Base-by-base conservation (phyloP, 1,140 invertebrate species). In the Cydia amplana region DNA sequence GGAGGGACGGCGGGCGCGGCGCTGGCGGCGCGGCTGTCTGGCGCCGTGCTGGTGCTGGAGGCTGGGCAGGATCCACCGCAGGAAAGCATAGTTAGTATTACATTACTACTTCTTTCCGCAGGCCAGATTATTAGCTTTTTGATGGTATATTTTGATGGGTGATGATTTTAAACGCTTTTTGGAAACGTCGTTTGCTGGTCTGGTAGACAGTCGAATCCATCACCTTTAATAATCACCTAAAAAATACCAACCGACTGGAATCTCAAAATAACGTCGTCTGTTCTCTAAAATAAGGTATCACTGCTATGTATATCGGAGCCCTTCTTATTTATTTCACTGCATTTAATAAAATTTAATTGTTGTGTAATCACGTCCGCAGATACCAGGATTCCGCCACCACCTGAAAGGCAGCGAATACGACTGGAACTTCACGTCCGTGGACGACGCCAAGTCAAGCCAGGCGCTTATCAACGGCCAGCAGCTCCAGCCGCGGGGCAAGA, bases 1-100 rank as follows among this genome's bases (percentile, higher is more conserved):
- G 95, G 94, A 1, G 96, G 96, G 18, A 95, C 94, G 0, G 95
- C 95, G 2, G 96, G 96, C 23, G 91, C 93, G 2, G 78, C 82
- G 73, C 60, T 91, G 72, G 88, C 87, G 1, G 84, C 88, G 23
- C 77, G 88, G 1, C 84, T 91, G 20, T 79, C 87, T 0, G 85
- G 85, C 72, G 28, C 83, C 87, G 89, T 65, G 63, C 63, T 65
- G 25, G 25, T 65, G 5, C 18, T 63, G 4, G 25, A 65, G 23
- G 63, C 63, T 23, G 63, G 63, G 9, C 7, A 1, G 12, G 63
- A 65, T 16, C 63, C 63, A 4, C 63, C 63, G 9, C 20, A 14
- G 63, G 63, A 65, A 10, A 25, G 20, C 23, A 28, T 65, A 14
- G 63, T 65, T 2, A 65, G 25, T 25, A 9, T 4, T 25, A 10